Evolutionary conservation across 2,797 vertebrate species (phyloP).

Genomic region (Rallus crepitans): DNA sequence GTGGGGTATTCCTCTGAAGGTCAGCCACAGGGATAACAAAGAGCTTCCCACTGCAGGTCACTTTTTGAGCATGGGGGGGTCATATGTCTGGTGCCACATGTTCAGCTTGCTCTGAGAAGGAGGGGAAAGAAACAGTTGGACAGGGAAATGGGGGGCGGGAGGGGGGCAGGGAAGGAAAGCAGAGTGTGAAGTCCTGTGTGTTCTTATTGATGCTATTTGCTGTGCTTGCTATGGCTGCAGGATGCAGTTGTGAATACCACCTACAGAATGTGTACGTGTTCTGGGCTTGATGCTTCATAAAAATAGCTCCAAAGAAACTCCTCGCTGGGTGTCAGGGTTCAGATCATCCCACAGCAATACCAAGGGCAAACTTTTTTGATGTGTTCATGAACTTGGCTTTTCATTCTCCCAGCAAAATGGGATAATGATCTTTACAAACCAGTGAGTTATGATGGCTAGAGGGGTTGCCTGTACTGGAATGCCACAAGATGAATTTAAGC

Average conservation of each 20-base stretch:
- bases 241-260: neutral
- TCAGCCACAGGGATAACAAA: neutral
- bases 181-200: neutral
- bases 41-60: neutral
- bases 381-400: neutral
- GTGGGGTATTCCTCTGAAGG: conserved; percentile 69
- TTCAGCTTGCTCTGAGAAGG: neutral
- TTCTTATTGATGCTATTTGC: neutral
- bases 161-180: neutral
- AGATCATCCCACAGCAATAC: neutral
- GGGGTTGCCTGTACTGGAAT: conserved; percentile 22
- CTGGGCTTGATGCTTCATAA: neutral
- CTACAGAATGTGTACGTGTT: neutral
- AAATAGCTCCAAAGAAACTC: neutral
- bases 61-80: neutral
- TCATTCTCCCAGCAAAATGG: neutral
- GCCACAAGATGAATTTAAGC: conserved; percentile 12
- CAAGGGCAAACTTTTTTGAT: conserved; percentile 9
- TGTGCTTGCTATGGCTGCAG: neutral
- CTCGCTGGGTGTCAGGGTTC: neutral
- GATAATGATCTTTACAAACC: conserved; percentile 41
- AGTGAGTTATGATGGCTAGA: conserved; percentile 37
- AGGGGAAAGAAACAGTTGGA: neutral
- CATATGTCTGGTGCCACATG: neutral
- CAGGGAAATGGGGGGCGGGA: neutral